Conservation (phyloP, 92 coral and sea anemone species). For the Siderastrea radians region DNA sequence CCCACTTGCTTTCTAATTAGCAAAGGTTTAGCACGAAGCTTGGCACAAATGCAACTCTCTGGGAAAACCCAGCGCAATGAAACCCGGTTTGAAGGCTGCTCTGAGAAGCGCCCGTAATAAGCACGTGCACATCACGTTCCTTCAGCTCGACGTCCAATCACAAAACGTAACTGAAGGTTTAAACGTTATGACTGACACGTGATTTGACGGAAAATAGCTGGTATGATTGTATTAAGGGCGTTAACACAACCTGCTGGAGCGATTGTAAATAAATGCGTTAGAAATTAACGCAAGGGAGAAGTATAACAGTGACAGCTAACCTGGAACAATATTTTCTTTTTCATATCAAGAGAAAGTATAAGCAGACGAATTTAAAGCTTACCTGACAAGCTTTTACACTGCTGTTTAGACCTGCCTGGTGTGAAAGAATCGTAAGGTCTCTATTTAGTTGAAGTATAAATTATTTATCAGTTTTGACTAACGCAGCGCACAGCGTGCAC, state of each 20-base stretch:
- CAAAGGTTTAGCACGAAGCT: neutral
- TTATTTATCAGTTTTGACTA: constrained; percentile 15
- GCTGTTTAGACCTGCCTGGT: constrained; percentile 39
- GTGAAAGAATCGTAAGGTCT: neutral
- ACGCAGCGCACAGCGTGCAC: neutral
- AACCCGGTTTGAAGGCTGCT: constrained; percentile 19
- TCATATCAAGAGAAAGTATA: neutral
- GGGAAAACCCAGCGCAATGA: constrained; percentile 35
- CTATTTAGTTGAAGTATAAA: neutral
- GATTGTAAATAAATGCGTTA: neutral
- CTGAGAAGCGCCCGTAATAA: neutral
- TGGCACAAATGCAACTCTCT: constrained; percentile 18
- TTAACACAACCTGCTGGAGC: constrained; percentile 19
- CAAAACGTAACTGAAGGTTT: neutral
- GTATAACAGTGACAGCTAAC: neutral
- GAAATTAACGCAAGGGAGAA: neutral
- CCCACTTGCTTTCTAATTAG: constrained; percentile 4
- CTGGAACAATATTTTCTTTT: neutral
- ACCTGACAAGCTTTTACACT: constrained; percentile 49
- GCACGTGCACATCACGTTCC: constrained; percentile 35
- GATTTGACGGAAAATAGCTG: neutral
- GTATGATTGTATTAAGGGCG: neutral
- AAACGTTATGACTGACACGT: constrained; percentile 2
- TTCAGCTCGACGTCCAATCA: constrained; percentile 16
- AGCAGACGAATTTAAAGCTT: constrained; percentile 3